These are phyloP conservation scores for Abrostola tripartita DNA, from an alignment of 2,888 invertebrate species.

Conservation along the genomic window DNA sequence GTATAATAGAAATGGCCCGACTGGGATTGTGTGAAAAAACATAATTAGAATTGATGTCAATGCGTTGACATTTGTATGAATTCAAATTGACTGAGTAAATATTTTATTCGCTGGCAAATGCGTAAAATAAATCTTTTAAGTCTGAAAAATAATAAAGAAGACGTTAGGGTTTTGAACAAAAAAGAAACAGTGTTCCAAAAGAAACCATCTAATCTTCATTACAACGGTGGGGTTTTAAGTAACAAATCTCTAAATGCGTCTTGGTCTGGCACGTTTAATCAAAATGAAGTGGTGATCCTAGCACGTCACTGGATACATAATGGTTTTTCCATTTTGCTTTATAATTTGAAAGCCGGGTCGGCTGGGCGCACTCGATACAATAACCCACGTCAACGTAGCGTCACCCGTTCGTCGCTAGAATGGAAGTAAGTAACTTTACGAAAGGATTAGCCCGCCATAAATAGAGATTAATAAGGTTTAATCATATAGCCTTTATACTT, in stretches of 20 bases:
- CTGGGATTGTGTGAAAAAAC: conserved; percentile 3
- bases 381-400: conserved; percentile 30
- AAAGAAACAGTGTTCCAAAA: conserved; percentile 26
- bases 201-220: conserved; percentile 42
- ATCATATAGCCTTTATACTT: conserved; percentile 75
- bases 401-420: conserved; percentile 30
- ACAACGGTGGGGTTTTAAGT: conserved; percentile 24
- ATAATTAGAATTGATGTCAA: conserved; percentile 16
- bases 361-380: conserved; percentile 24
- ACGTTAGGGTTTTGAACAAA: conserved; percentile 15
- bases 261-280: conserved; percentile 50
- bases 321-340: conserved; percentile 50
- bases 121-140: conserved; percentile 16
- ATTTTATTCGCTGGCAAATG: conserved; percentile 7
- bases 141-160: conserved; percentile 23
- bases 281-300: conserved; percentile 48
- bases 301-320: conserved; percentile 45
- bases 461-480: conserved; percentile 80
- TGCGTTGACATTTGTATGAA: conserved; percentile 7
- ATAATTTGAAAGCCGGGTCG: conserved; percentile 48
- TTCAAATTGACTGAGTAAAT: conserved; percentile 27
- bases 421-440: conserved; percentile 51
- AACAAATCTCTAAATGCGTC: conserved; percentile 42
- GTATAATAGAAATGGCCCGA: conserved; percentile 1
- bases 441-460: conserved; percentile 73